Evolutionary conservation across 2,113 vertebrate species (phyloP), one percentile per base, ranked within the genome.

Genomic region (Spea bombifrons): DNA sequence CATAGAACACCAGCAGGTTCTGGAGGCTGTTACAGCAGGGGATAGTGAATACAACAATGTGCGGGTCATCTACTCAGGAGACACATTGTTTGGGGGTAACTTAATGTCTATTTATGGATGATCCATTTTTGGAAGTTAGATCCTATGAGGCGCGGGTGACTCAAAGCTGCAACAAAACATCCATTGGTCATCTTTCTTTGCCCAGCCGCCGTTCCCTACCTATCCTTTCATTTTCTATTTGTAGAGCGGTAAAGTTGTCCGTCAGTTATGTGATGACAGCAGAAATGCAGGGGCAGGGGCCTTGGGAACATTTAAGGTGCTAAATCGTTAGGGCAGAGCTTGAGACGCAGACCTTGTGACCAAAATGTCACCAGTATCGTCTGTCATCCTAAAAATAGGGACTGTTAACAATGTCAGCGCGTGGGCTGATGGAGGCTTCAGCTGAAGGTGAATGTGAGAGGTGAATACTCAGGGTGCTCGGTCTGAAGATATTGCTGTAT

Each of bases 181-280:
- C 15, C 55, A 13, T 52, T 52, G 6, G 6, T 10, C 1, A 7
- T 52, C 55, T 59, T 8, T 59, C 55, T 59, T 59, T 12, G 15
- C 15, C 2, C 65, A 47, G 65, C 64, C 46, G 65, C 49, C 67
- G 12, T 17, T 75, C 64, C 30, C 50, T 76, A 76, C 75, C 75
- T 76, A 50, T 67, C 75, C 75, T 76, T 55, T 48, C 74, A 50
- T 57, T 76, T 68, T 68, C 75, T 76, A 76, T 76, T 76, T 76
- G 30, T 15, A 47, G 75, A 16, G 30, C 43, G 4, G 64, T 55
- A 13, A 59, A 50, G 55, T 44, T 13, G 73, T 75, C 17, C 5
- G 46, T 49, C 47, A 75, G 49, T 57, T 76, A 76, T 68, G 75
- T 12, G 75, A 48, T 76, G 75, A 68, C 75, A 76, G 49, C 53